Conservation (phyloP, 2,797 vertebrate species). For the Hippoglossus hippoglossus region DNA sequence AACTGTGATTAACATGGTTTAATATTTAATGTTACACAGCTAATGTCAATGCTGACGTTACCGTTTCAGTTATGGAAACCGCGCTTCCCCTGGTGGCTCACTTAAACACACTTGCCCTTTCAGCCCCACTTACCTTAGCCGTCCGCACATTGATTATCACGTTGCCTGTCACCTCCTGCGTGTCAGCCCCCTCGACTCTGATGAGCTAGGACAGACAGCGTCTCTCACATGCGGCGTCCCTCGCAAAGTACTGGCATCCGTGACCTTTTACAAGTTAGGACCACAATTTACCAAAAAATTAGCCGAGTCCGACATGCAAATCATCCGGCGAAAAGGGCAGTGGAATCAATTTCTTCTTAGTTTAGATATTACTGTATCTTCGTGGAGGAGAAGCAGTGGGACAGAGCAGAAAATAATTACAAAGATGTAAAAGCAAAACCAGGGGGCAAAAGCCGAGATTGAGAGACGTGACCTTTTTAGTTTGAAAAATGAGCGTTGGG, state of each 20-base stretch:
- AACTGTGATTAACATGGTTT: not conserved
- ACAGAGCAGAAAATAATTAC: constrained; percentile 66
- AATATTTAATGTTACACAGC: constrained; percentile 35
- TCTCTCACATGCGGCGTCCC: constrained; percentile 57
- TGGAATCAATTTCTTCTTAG: constrained; percentile 73
- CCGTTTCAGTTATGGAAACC: constrained; percentile 55
- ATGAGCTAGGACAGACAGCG: constrained; percentile 74
- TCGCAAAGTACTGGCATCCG: constrained; percentile 53
- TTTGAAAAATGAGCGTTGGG: constrained; percentile 39
- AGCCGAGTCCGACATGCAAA: constrained; percentile 77
- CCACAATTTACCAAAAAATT: constrained; percentile 72
- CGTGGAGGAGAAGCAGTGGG: constrained; percentile 33
- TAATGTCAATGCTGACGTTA: constrained; percentile 48
- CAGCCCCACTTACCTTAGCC: constrained; percentile 84
- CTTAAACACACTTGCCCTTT: constrained; percentile 84
- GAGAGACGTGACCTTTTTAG: constrained; percentile 55
- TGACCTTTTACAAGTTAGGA: constrained; percentile 80
- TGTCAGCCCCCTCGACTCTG: constrained; percentile 66
- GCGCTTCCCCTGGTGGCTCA: constrained; percentile 50
- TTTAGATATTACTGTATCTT: constrained; percentile 55
- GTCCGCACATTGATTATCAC: constrained; percentile 85
- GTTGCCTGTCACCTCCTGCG: constrained; percentile 83
- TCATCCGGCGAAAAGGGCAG: constrained; percentile 77
- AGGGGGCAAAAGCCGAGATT: constrained; percentile 1
- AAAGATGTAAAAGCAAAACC: constrained; percentile 45